Conservation (phyloP, 2,113 vertebrate genomes). For the Perca schrenkii region DNA sequence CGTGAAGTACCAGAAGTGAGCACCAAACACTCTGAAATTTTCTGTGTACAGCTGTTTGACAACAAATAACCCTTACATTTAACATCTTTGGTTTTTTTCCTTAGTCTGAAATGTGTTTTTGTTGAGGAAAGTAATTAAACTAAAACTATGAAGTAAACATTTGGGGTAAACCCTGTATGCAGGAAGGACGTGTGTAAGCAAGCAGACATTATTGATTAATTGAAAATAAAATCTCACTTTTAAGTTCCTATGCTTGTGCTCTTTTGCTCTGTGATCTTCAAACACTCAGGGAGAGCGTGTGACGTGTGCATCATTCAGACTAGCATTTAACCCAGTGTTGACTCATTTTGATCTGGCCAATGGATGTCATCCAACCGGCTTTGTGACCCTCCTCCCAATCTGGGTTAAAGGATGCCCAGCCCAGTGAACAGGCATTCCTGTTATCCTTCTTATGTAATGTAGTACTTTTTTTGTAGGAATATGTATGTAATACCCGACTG, state of each 20-base stretch:
- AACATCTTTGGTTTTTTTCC: not conserved
- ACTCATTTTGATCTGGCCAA: slow-evolving; percentile 19
- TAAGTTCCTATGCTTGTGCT: not conserved
- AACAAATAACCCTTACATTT: not conserved
- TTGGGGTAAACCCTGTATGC: not conserved
- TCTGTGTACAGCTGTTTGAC: not conserved
- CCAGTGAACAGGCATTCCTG: slow-evolving; percentile 13
- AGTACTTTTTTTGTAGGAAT: not conserved
- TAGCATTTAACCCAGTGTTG: not conserved
- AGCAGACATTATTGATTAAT: not conserved
- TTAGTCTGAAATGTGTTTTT: not conserved
- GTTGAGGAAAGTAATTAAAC: not conserved
- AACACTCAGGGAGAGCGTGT: not conserved
- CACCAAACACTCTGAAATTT: no score
- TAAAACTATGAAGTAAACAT: not conserved
- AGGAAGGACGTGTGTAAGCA: not conserved
- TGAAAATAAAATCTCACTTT: not conserved
- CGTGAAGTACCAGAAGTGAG: not conserved
- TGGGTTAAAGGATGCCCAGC: slow-evolving; percentile 5
- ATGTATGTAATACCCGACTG: not conserved
- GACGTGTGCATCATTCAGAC: slow-evolving; percentile 3
- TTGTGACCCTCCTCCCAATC: not conserved
- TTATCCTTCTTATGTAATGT: slow-evolving; percentile 12
- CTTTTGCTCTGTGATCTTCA: not conserved
- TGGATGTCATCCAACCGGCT: not conserved